Evolutionary conservation across 2,888 invertebrate species (phyloP).

Genomic region (Coleophora deauratella): DNA sequence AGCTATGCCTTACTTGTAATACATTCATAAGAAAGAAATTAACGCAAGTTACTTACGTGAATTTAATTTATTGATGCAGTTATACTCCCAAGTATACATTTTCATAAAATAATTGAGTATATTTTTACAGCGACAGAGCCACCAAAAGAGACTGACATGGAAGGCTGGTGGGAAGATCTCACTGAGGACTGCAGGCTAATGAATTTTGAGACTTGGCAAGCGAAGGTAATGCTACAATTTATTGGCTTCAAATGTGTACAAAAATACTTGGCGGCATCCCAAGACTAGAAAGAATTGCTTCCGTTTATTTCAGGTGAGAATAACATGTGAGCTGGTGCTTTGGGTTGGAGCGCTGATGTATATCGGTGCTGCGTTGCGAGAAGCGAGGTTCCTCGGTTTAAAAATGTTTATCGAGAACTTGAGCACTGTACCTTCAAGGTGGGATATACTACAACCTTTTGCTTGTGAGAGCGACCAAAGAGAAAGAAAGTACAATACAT

Average conservation of each 20-base stretch:
- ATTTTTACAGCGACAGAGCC: slow-evolving; percentile 27
- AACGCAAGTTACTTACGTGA: too few relatives aligned
- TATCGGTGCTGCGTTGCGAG: slow-evolving; percentile 87
- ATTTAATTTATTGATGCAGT: too few relatives aligned
- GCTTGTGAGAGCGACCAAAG: too few relatives aligned
- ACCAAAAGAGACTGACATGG: slow-evolving; percentile 66
- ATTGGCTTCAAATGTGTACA: too few relatives aligned
- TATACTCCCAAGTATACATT: not conserved
- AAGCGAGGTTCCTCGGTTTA: slow-evolving; percentile 92
- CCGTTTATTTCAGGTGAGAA: slow-evolving; percentile 72
- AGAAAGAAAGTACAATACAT: too few relatives aligned
- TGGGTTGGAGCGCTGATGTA: slow-evolving; percentile 89
- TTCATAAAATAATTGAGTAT: not conserved
- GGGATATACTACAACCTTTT: slow-evolving; percentile 1
- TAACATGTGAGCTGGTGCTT: slow-evolving; percentile 84
- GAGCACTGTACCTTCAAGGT: slow-evolving; percentile 77
- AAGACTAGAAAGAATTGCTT: not conserved
- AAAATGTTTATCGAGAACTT: slow-evolving; percentile 97
- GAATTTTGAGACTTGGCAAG: slow-evolving; percentile 74
- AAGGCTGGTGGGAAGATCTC: slow-evolving; percentile 82
- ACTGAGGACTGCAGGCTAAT: slow-evolving; percentile 82
- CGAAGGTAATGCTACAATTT: too few relatives aligned
- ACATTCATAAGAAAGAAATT: too few relatives aligned
- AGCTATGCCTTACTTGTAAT: too few relatives aligned
- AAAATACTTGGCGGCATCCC: too few relatives aligned